Base-by-base conservation (phyloP, 1,140 invertebrate genomes). In the Drosophila ananassae region DNA sequence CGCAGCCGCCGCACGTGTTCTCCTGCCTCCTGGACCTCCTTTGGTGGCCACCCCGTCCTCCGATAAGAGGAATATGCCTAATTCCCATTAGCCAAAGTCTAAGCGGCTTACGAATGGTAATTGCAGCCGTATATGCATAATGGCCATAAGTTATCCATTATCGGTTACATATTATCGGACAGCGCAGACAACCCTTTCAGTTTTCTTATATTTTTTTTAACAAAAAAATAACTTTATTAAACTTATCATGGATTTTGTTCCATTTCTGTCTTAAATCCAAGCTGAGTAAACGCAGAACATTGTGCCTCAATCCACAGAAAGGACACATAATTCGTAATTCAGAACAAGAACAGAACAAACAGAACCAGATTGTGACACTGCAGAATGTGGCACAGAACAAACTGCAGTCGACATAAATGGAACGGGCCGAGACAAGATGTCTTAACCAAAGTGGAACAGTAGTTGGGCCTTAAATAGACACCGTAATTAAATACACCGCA, bases 61-160 rank as follows among this genome's bases (percentile, higher is more conserved):
- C 8, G 22, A 2, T 25, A 17, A 28, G 30, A 25, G 32, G 25
- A 67, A 67, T 63, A 48, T 58, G 30, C 25, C 63, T 68, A 63
- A 73, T 46, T 56, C 67, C 62, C 67, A 73, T 73, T 80, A 52
- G 57, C 34, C 61, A 69, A 78, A 53, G 63, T 48, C 47, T 84
- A 84, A 84, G 80, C 81, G 39, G 80, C 80, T 84, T 84, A 73
- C 59, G 28, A 34, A 63, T 44, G 56, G 80, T 85, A 84, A 84
- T 84, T 84, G 54, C 67, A 79, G 59, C 53, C 59, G 17, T 41
- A 24, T 68, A 37, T 37, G 34, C 34, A 37, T 12, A 37, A 37
- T 37, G 12, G 34, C 48, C 48, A 47, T 47, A 9, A 22, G 32
- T 41, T 22, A 44, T 32, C 12, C 24, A 13, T 44, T 55, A 71